Percentiles rank a stretch among this genome's conserved stretches.
Conservation (phyloP, 2,797 vertebrate genomes). For the Eurystomus glaucurus region DNA sequence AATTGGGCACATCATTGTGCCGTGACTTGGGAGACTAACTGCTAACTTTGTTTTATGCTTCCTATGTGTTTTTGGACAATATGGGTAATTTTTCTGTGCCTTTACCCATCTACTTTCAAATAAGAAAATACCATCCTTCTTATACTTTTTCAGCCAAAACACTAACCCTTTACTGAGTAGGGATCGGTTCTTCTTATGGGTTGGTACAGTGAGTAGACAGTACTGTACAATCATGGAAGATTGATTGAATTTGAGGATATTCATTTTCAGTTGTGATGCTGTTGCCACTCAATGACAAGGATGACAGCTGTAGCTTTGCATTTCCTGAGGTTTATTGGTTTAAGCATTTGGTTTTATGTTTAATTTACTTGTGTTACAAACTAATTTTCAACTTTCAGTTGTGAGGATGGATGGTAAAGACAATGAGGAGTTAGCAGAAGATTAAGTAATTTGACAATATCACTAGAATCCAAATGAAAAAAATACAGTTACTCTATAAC, state of each 20-base stretch:
- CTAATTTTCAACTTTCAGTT: neutral
- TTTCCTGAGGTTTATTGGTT: constrained; percentile 28
- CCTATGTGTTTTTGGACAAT: neutral
- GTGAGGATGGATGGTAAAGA: neutral
- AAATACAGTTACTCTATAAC: constrained; percentile 62
- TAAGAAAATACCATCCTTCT: neutral
- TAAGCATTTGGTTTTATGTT: constrained; percentile 35
- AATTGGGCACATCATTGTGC: neutral
- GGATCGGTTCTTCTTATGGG: neutral
- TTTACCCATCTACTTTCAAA: neutral
- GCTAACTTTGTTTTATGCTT: neutral
- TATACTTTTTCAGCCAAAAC: neutral
- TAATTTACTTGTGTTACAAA: constrained; percentile 19
- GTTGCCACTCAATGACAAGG: neutral
- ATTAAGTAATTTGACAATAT: neutral
- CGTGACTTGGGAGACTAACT: neutral
- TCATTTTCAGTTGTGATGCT: neutral
- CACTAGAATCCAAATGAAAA: constrained; percentile 5
- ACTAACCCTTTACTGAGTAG: neutral
- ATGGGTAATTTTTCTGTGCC: neutral
- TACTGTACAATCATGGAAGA: neutral
- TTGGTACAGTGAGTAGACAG: neutral
- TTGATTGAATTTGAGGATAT: neutral
- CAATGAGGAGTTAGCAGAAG: neutral
- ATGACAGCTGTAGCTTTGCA: constrained; percentile 32